A percentile compares a stretch with the other conserved stretches of the same genome.
These are phyloP conservation scores for Phyllostomus discolor DNA, from an alignment of 2,113 vertebrate genomes.

Conservation along the genomic window DNA sequence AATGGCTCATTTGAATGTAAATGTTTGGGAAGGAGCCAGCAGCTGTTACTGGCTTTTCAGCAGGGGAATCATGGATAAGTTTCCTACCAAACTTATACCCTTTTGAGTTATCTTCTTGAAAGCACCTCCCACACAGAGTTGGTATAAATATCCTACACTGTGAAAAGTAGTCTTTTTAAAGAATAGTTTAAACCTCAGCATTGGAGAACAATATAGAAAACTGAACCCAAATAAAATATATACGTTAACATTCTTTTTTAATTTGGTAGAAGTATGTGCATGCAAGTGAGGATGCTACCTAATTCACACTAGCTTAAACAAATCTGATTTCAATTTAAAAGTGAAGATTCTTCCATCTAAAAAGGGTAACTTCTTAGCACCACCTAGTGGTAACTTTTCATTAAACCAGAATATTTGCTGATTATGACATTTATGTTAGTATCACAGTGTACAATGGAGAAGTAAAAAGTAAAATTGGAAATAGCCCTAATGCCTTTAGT, in stretches of 20 bases:
- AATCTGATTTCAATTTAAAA: neutral
- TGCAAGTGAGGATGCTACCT: neutral
- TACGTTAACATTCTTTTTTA: neutral
- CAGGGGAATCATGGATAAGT: neutral
- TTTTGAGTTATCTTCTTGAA: neutral
- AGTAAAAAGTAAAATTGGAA: neutral
- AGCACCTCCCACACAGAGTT: neutral
- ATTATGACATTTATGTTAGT: neutral
- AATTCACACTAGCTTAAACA: neutral
- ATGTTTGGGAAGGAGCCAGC: neutral
- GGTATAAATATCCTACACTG: neutral
- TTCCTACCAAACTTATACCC: neutral
- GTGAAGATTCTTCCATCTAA: neutral
- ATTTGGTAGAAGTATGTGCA: neutral
- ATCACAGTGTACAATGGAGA: neutral
- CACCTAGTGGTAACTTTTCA: conserved; percentile 62
- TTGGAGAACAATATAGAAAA: neutral
- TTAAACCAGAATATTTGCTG: conserved; percentile 1
- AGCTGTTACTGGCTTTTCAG: neutral
- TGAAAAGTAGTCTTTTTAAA: neutral
- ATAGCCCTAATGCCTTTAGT: neutral
- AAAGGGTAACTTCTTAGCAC: conserved; percentile 53
- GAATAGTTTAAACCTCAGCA: neutral
- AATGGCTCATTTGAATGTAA: neutral
- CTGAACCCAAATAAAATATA: neutral